phyloP scores from a whole-genome alignment of 1,140 invertebrate genomes.

The Adelges cooleyi region DNA sequence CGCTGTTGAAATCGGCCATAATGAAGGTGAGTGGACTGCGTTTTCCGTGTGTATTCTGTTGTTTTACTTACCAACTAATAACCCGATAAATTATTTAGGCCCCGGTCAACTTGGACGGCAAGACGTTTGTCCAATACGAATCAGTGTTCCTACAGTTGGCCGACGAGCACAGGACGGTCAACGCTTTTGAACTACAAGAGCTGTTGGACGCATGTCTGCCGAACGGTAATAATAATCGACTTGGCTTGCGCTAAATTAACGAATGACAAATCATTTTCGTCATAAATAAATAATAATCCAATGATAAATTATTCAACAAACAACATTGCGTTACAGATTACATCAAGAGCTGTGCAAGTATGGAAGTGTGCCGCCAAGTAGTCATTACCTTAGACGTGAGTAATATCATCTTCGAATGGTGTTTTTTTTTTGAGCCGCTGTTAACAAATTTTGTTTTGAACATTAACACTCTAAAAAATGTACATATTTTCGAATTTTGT shows the following conservation, averaged over 20 bases:
- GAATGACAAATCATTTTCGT: no score
- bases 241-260: no score
- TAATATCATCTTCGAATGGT: constrained; percentile 34
- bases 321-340: constrained; percentile 74
- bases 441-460: neutral
- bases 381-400: constrained; percentile 77
- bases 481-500: no score
- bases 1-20: constrained; percentile 57
- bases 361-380: constrained; percentile 83
- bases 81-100: constrained; percentile 35
- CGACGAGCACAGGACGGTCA: constrained; percentile 74
- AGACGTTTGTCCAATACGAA: constrained; percentile 74
- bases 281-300: no score
- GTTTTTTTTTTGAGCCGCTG: neutral
- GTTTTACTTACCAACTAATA: neutral
- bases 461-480: no score
- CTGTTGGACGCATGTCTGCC: constrained; percentile 80
- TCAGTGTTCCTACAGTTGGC: constrained; percentile 80
- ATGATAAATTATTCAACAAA: no score
- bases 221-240: constrained; percentile 55
- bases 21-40: constrained; percentile 44
- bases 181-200: constrained; percentile 84
- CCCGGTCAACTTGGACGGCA: constrained; percentile 54
- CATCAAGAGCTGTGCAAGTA: constrained; percentile 83
- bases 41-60: no score